A percentile compares a stretch with the other conserved stretches of the same genome.
These are phyloP conservation scores for Pammene fasciana DNA, from an alignment of 2,888 invertebrate genomes.

Conservation along the genomic window DNA sequence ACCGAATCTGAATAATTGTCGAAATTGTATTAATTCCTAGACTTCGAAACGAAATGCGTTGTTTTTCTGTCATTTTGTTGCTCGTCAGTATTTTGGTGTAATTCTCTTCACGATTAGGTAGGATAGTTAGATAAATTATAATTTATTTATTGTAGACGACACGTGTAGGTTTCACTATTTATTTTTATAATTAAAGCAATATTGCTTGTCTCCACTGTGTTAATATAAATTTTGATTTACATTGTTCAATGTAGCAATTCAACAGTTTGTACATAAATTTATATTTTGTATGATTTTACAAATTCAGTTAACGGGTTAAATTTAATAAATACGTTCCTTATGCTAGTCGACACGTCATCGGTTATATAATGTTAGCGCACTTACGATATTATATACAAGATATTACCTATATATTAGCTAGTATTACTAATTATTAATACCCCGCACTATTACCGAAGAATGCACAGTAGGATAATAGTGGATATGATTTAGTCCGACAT, in stretches of 20 bases:
- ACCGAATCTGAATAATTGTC: constrained; percentile 24
- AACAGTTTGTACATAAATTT: constrained; percentile 49
- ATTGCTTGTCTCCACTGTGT: constrained; percentile 62
- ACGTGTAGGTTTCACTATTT: constrained; percentile 69
- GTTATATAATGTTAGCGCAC: constrained; percentile 44
- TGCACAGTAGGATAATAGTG: constrained; percentile 61
- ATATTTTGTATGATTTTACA: constrained; percentile 55
- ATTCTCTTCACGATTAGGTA: constrained; percentile 73
- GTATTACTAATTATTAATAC: constrained; percentile 50
- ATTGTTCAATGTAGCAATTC: constrained; percentile 34
- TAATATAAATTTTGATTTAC: constrained; percentile 44
- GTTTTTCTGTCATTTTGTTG: constrained; percentile 54
- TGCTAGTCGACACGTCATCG: constrained; percentile 59
- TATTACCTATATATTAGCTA: constrained; percentile 77
- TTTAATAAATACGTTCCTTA: constrained; percentile 61
- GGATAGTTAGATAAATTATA: constrained; percentile 76
- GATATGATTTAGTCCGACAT: constrained; percentile 53
- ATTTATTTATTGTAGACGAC: constrained; percentile 81
- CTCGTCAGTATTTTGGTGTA: constrained; percentile 77
- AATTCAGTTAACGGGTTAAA: constrained; percentile 51
- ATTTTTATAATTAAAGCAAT: constrained; percentile 70
- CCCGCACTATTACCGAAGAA: constrained; percentile 60
- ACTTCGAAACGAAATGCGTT: constrained; percentile 57
- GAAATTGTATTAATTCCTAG: constrained; percentile 35
- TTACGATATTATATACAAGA: constrained; percentile 72